Evolutionary conservation across 2,797 vertebrate species (phyloP).

Genomic region (Crenichthys baileyi): DNA sequence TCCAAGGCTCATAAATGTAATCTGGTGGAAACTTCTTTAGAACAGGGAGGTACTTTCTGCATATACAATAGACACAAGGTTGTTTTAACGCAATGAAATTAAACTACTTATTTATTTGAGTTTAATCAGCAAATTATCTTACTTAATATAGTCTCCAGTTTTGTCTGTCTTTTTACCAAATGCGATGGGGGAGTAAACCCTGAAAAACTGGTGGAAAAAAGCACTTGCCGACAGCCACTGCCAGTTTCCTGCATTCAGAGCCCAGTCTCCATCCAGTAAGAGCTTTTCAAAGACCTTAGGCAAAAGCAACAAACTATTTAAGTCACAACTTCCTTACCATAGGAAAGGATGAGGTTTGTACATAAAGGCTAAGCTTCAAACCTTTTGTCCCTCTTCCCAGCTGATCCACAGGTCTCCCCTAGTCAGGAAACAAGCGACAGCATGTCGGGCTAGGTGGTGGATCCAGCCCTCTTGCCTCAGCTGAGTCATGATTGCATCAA

Average conservation of each 20-base stretch:
- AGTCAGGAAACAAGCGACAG: constrained; percentile 82
- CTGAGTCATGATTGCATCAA: constrained; percentile 84
- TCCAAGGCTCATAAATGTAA: constrained; percentile 83
- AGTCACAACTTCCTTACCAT: not conserved
- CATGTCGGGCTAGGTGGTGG: constrained; percentile 82
- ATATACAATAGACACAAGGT: not conserved
- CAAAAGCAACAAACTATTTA: not conserved
- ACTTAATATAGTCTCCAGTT: constrained; percentile 83
- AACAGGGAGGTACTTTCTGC: constrained; percentile 82
- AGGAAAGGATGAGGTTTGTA: not conserved
- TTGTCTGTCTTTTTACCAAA: constrained; percentile 83
- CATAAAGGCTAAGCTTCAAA: constrained; percentile 23
- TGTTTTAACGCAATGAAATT: not conserved
- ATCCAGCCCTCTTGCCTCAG: constrained; percentile 82
- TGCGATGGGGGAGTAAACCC: constrained; percentile 77
- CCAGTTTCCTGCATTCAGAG: constrained; percentile 84
- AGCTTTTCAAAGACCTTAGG: constrained; percentile 81
- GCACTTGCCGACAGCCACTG: constrained; percentile 83
- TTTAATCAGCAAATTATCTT: constrained; percentile 4
- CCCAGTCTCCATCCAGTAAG: constrained; percentile 81
- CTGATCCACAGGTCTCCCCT: constrained; percentile 81
- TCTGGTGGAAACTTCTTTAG: constrained; percentile 77
- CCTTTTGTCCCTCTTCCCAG: constrained; percentile 84
- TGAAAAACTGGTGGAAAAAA: constrained; percentile 84
- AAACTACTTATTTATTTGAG: not conserved